Conservation (phyloP, 2,113 vertebrate species). For the Perognathus longimembris region DNA sequence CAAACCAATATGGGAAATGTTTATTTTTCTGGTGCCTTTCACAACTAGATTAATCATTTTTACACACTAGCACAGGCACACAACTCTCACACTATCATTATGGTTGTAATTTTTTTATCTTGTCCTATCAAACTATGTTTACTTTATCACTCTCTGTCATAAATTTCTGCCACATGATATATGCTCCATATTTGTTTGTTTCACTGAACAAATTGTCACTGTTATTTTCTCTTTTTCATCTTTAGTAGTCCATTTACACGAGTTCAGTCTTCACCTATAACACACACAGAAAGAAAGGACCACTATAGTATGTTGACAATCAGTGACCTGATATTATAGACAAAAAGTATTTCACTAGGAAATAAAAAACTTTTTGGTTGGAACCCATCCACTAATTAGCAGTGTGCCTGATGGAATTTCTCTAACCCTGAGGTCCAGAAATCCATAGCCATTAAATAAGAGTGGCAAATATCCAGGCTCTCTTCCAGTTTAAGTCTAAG, state of each 20-base stretch:
- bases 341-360: not conserved
- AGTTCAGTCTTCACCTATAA: not conserved
- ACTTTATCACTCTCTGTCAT: not conserved
- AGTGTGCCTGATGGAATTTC: not conserved
- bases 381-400: conserved; percentile 21
- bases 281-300: not conserved
- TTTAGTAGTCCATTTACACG: not conserved
- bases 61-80: not conserved
- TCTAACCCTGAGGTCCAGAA: not conserved
- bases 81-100: not conserved
- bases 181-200: not conserved
- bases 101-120: not conserved
- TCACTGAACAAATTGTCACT: not conserved
- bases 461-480: not conserved
- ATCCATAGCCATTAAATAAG: not conserved
- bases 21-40: not conserved
- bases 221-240: not conserved
- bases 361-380: conserved; percentile 6
- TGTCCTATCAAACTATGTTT: not conserved
- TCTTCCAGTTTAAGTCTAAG: not conserved
- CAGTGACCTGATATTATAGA: not conserved
- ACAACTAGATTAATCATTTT: not conserved
- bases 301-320: not conserved
- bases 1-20: not conserved
- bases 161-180: not conserved